phyloP scores from a whole-genome alignment of 2,797 vertebrate species.

The Sphenopsis melanotis region DNA sequence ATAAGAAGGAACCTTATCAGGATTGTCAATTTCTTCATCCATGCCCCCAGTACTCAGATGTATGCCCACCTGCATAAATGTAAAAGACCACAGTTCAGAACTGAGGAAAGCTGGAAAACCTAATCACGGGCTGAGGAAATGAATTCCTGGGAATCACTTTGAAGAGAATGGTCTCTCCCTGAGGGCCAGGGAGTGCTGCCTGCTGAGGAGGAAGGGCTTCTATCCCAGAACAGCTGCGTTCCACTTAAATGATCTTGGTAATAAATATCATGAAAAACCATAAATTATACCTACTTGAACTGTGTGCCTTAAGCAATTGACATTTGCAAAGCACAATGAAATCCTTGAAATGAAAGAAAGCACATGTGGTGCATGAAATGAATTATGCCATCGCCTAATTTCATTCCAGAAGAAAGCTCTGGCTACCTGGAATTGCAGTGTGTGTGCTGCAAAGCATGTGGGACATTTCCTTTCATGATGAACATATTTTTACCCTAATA shows the following conservation, averaged over 20 bases:
- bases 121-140: slow-evolving; percentile 17
- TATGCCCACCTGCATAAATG: neutral
- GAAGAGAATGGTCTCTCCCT: neutral
- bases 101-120: neutral
- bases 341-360: neutral
- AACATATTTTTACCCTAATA: neutral
- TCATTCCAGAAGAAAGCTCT: neutral
- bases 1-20: neutral
- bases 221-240: slow-evolving; percentile 41
- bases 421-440: neutral
- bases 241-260: neutral
- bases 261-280: slow-evolving; percentile 13
- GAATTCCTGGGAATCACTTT: slow-evolving; percentile 53
- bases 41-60: neutral
- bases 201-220: neutral
- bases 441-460: neutral
- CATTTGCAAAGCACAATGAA: slow-evolving; percentile 20
- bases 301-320: slow-evolving; percentile 39
- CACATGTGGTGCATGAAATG: neutral
- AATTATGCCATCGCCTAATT: neutral
- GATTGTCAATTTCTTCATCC: neutral
- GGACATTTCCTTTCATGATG: neutral
- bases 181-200: neutral
- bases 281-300: slow-evolving; percentile 34
- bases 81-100: neutral